Conservation (phyloP, 2,888 invertebrate genomes). For the Antheraea yamamai region DNA sequence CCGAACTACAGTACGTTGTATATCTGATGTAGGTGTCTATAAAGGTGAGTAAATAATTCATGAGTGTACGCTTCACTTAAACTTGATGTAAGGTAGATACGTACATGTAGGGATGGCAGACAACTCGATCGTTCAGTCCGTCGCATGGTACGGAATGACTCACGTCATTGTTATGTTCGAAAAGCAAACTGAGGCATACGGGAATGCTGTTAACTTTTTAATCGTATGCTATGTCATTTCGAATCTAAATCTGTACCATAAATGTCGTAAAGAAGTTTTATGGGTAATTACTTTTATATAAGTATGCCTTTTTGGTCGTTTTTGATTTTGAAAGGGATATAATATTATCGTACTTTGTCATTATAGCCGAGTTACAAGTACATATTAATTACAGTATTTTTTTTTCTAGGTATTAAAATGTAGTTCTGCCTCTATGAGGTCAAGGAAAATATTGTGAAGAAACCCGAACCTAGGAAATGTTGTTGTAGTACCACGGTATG, state of each 20-base stretch:
- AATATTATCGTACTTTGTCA: not conserved
- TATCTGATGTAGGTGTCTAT: slow-evolving; percentile 29
- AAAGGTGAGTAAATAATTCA: slow-evolving; percentile 70
- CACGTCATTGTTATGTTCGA: slow-evolving; percentile 9
- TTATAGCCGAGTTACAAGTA: not conserved
- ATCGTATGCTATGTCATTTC: slow-evolving; percentile 5
- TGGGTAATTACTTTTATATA: not conserved
- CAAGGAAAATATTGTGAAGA: no score
- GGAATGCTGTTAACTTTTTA: slow-evolving; percentile 17
- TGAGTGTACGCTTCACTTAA: slow-evolving; percentile 60
- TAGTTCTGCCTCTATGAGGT: no score
- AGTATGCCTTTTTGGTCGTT: not conserved
- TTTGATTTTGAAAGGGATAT: not conserved
- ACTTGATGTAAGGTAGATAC: slow-evolving; percentile 29
- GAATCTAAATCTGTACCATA: slow-evolving; percentile 7
- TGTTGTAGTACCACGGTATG: no score
- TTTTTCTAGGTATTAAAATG: not conserved
- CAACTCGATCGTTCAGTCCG: slow-evolving; percentile 8
- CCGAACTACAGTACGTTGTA: slow-evolving; percentile 17
- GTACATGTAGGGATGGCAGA: slow-evolving; percentile 22
- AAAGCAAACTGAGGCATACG: slow-evolving; percentile 17
- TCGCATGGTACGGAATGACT: not conserved
- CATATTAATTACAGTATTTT: not conserved
- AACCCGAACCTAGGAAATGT: no score
- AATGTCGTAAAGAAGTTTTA: not conserved